Evolutionary conservation across 1,140 invertebrate genomes (phyloP), one percentile per base, ranked within the genome.

Genomic region (Leptopilina boulardi): DNA sequence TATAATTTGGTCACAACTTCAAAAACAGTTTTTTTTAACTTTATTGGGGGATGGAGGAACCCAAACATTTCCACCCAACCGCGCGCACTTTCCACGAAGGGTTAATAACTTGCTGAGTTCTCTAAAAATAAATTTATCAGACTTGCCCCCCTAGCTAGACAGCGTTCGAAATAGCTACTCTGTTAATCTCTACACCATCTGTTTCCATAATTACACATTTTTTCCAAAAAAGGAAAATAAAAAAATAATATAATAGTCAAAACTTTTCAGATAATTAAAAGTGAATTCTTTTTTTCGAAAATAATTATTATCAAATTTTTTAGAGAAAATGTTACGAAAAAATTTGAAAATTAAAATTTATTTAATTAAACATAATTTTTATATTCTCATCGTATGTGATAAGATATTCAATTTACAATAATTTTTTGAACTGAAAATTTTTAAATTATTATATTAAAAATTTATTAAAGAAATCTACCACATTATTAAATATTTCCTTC

Each of bases 51-150:
- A n/a, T 54, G 23, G 18, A 23, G 71, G 30, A 26, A 54, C 23
- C 30, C 59, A 72, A 47, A 79, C 78, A 74, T 75, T 75, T 56
- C 72, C 81, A 71, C 76, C 71, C 38, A 38, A 70, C 23, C 66
- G 42, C 41, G 30, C 66, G 42, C 41, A 42, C 30, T 38, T 44
- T 38, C 54, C 9, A 51, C 30, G 71, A 81, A 83, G 84, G 85
- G 82, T 87, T 88, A 86, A 87, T 84, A 89, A 88, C 84, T 83
- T 85, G 77, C 70, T 76, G 80, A 83, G 74, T 84, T 76, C 78
- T 85, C 84, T 87, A 88, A 86, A 88, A 88, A 88, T 89, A 88
- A 81, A 73, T 75, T 41, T 82, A 84, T 84, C 75, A 77, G 76
- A 79, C 82, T 71, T 78, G 77, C 83, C 79, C 80, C 80, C 79